Conservation (phyloP, 2,113 vertebrate species). For the Poecilia latipinna region DNA sequence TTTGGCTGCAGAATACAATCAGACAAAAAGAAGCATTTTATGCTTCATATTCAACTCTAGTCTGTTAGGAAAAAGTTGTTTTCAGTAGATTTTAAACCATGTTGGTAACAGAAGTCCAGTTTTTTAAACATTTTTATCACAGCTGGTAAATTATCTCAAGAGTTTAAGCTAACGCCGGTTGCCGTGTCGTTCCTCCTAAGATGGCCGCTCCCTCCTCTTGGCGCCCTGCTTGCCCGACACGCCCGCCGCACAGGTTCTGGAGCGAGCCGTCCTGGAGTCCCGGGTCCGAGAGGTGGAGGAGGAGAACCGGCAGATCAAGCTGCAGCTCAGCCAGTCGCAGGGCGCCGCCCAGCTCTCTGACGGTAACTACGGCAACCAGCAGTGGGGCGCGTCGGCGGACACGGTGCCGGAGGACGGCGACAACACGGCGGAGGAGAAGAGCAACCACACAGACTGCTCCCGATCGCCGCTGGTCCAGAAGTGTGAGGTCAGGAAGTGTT, state of each 20-base stretch:
- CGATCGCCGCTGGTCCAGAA: slow-evolving; percentile 84
- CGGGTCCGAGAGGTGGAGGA: slow-evolving; percentile 86
- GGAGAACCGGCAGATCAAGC: slow-evolving; percentile 87
- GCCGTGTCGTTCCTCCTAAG: slow-evolving; percentile 18
- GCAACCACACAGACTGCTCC: slow-evolving; percentile 84
- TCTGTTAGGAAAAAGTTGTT: neutral
- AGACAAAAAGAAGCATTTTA: neutral
- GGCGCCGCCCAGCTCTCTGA: slow-evolving; percentile 68
- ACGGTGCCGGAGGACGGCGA: slow-evolving; percentile 80
- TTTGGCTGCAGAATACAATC: neutral
- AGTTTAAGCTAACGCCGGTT: too few species aligned
- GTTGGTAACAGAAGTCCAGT: neutral
- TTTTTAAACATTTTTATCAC: neutral
- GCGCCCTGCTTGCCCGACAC: slow-evolving; percentile 74
- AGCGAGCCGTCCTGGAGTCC: slow-evolving; percentile 82
- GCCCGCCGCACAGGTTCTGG: slow-evolving; percentile 69
- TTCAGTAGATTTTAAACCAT: neutral
- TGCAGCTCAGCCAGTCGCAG: slow-evolving; percentile 83
- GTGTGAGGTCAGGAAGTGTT: slow-evolving; percentile 83
- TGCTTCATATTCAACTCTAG: neutral
- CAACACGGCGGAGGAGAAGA: slow-evolving; percentile 67
- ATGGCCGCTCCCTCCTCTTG: slow-evolving; percentile 75
- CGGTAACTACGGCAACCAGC: slow-evolving; percentile 81
- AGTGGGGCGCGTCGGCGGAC: slow-evolving; percentile 81
- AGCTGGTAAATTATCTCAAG: too few species aligned